Evolutionary conservation across 2,113 vertebrate genomes (phyloP).

Genomic region (Varanus komodoensis): DNA sequence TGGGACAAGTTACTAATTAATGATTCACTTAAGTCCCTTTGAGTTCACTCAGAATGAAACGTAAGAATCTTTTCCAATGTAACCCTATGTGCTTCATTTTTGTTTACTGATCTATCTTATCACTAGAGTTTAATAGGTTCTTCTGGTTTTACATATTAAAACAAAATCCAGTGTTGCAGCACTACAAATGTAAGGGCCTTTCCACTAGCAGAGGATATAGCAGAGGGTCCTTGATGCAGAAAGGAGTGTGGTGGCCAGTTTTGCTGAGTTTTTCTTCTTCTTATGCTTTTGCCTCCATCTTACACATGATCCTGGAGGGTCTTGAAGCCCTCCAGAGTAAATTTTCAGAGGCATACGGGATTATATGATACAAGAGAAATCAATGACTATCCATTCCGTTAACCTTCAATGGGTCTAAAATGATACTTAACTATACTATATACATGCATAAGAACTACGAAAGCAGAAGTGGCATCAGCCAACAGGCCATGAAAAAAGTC

Average conservation of each 20-base stretch:
- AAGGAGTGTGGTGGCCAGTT: not conserved
- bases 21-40: not conserved
- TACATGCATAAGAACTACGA: conserved; percentile 12
- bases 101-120: not conserved
- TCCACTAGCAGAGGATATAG: not conserved
- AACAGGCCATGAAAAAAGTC: not conserved
- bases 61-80: too few species aligned
- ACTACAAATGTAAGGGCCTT: too few species aligned
- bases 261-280: not conserved
- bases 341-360: not conserved
- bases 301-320: not conserved
- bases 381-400: not conserved
- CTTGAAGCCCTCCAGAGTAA: not conserved
- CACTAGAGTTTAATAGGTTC: not conserved
- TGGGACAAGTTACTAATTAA: not conserved
- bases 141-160: not conserved
- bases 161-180: not conserved
- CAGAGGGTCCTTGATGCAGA: not conserved
- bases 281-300: not conserved
- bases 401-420: not conserved
- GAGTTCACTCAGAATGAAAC: not conserved
- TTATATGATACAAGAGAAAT: too few species aligned
- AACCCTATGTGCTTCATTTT: not conserved
- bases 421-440: conserved; percentile 8
- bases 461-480: conserved; percentile 12